phyloP scores from a whole-genome alignment of 1,140 invertebrate species.

The Rhagoletis pomonella region DNA sequence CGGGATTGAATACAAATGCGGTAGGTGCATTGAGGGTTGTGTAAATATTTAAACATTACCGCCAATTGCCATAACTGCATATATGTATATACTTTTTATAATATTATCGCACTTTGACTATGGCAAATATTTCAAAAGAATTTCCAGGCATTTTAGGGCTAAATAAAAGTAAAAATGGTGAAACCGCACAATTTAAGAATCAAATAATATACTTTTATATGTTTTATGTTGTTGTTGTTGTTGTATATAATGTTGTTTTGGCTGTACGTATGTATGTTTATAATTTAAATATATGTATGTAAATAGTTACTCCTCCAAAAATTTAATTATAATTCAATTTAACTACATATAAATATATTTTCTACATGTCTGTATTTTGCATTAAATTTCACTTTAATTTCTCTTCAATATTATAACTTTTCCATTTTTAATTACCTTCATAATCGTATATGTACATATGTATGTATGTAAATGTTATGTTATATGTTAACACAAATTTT shows the following conservation, averaged over 20 bases:
- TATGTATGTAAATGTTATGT: constrained; percentile 20
- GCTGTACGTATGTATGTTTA: constrained; percentile 15
- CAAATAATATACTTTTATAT: background rate
- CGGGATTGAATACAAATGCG: no score
- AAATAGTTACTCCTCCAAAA: constrained; percentile 54
- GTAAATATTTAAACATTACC: no score
- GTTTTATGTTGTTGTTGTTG: background rate
- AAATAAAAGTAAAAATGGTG: no score
- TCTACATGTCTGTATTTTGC: background rate
- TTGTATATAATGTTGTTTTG: background rate
- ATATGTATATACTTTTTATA: no score
- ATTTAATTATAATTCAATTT: constrained; percentile 55
- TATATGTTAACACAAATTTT: constrained; percentile 11
- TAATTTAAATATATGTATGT: constrained; percentile 45
- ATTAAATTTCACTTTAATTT: background rate
- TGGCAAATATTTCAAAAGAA: no score
- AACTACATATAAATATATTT: constrained; percentile 52
- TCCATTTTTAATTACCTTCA: background rate
- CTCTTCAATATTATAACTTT: background rate
- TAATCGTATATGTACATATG: background rate
- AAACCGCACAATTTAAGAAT: background rate
- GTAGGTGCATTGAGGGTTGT: no score
- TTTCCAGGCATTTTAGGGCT: no score
- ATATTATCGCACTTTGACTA: no score
- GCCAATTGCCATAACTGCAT: no score